A percentile compares a stretch with the other conserved stretches of the same genome.
Conservation (phyloP, 2,113 vertebrate species). For the Tachysurus fulvidraco region DNA sequence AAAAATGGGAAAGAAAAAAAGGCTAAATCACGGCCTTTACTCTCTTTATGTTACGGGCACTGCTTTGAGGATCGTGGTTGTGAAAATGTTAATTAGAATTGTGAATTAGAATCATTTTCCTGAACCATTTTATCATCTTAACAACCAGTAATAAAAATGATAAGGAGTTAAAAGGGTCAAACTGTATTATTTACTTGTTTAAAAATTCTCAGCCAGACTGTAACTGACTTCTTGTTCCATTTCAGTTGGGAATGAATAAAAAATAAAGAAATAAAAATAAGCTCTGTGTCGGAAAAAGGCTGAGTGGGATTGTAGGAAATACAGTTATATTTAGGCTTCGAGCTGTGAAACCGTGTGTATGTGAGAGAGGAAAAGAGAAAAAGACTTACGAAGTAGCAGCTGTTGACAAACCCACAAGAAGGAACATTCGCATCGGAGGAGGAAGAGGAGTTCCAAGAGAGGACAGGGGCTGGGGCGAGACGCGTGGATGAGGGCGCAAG, state of each 20-base stretch:
- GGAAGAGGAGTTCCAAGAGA: slow-evolving; percentile 51
- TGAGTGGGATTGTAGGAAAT: neutral
- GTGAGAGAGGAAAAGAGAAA: neutral
- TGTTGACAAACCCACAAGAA: slow-evolving; percentile 79
- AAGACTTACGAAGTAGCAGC: slow-evolving; percentile 78
- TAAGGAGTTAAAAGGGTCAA: no score
- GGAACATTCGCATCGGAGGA: slow-evolving; percentile 63
- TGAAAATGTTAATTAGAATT: neutral
- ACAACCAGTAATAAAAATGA: neutral
- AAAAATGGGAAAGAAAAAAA: no score
- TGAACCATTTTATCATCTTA: neutral
- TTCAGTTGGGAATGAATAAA: neutral
- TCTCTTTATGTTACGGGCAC: neutral
- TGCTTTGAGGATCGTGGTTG: neutral
- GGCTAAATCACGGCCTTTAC: neutral
- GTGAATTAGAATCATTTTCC: neutral
- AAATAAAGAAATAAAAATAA: neutral
- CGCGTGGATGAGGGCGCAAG: neutral
- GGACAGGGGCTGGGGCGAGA: slow-evolving; percentile 59
- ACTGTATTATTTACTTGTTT: no score
- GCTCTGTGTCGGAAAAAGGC: neutral
- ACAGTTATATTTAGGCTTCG: neutral
- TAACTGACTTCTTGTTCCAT: neutral
- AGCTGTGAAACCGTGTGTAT: neutral
- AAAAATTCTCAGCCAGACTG: no score